phyloP scores from a whole-genome alignment of 2,888 invertebrate species.

The Meta bourneti region DNA sequence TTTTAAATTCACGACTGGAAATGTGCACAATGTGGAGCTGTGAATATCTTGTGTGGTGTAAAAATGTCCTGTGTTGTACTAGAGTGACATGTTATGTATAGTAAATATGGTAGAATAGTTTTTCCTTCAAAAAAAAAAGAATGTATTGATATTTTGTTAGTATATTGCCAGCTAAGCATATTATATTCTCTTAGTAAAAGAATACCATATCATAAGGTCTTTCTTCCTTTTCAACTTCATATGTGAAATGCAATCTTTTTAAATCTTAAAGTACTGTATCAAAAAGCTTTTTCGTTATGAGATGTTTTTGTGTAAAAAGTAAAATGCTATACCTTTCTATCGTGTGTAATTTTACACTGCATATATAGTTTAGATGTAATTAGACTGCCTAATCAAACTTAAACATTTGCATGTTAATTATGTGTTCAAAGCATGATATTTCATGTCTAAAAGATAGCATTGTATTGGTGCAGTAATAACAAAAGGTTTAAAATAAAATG shows the following conservation, averaged over 20 bases:
- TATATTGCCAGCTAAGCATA: slow-evolving; percentile 11
- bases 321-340: neutral
- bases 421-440: no score
- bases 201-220: slow-evolving; percentile 33
- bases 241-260: neutral
- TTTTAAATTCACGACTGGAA: neutral
- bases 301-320: neutral
- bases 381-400: neutral
- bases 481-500: neutral
- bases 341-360: neutral
- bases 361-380: neutral
- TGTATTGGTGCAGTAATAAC: no score
- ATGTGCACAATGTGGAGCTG: slow-evolving; percentile 19
- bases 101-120: slow-evolving; percentile 28
- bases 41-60: slow-evolving; percentile 7
- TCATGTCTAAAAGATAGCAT: no score
- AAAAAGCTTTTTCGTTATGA: neutral
- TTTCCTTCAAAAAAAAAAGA: slow-evolving; percentile 20
- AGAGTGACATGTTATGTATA: slow-evolving; percentile 28
- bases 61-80: neutral
- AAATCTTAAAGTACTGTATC: neutral
- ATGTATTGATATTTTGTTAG: slow-evolving; percentile 22
- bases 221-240: slow-evolving; percentile 9
- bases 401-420: neutral
- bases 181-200: slow-evolving; percentile 22